Evolutionary conservation across 2,888 invertebrate genomes (phyloP).

Genomic region (Latheticus oryzae): DNA sequence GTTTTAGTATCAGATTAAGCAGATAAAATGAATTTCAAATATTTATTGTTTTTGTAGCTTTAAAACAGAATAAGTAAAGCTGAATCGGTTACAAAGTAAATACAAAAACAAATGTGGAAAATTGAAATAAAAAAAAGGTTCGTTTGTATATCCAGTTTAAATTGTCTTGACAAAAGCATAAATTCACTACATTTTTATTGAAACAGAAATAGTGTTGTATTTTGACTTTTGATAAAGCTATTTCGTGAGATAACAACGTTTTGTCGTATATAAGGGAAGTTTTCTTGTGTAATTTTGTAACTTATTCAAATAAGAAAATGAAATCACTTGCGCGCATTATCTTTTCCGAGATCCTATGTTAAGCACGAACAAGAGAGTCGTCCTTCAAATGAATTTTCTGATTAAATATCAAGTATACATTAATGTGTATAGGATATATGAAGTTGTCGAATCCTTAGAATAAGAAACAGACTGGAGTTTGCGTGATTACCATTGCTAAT

Average conservation of each 20-base stretch:
- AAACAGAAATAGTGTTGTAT: neutral
- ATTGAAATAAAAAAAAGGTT: too few relatives aligned
- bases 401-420: constrained; percentile 1
- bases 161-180: too few relatives aligned
- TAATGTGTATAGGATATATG: constrained; percentile 16
- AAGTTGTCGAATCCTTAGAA: constrained; percentile 12
- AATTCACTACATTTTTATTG: too few relatives aligned
- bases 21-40: too few relatives aligned
- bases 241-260: constrained; percentile 2
- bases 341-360: neutral
- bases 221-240: neutral
- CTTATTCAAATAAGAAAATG: constrained; percentile 16
- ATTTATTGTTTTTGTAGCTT: too few relatives aligned
- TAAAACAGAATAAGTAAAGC: too few relatives aligned
- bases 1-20: too few relatives aligned
- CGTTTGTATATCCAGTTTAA: too few relatives aligned
- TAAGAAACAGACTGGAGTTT: constrained; percentile 24
- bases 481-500: constrained; percentile 50
- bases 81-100: too few relatives aligned
- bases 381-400: neutral
- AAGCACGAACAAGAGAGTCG: neutral
- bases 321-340: constrained; percentile 13
- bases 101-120: too few relatives aligned
- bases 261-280: constrained; percentile 3
- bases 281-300: constrained; percentile 5